A percentile compares a stretch with the other conserved stretches of the same genome.
Evolutionary conservation across 2,888 invertebrate species (phyloP).

Genomic region (Tiphia femorata): DNA sequence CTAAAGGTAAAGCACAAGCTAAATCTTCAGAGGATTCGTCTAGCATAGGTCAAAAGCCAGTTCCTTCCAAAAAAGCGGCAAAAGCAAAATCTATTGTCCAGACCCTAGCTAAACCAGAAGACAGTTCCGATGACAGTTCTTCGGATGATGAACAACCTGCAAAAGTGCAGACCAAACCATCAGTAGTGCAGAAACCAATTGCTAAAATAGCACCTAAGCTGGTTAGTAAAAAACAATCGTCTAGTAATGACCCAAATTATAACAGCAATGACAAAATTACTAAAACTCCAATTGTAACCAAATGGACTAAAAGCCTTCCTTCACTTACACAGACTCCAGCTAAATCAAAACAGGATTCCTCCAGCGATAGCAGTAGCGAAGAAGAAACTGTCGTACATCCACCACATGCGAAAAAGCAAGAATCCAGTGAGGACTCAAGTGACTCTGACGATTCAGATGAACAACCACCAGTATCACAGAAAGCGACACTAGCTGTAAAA

Average conservation of each 20-base stretch:
- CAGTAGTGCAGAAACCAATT: background rate
- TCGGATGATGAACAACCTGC: conserved; percentile 52
- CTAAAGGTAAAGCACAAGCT: conserved; percentile 35
- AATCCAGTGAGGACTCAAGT: conserved; percentile 38
- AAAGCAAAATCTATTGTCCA: conserved; percentile 43
- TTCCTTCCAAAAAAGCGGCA: conserved; percentile 41
- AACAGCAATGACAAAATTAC: conserved; percentile 66
- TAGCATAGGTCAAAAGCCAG: conserved; percentile 52
- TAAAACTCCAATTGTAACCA: conserved; percentile 35
- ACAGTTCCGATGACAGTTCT: conserved; percentile 56
- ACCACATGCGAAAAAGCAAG: conserved; percentile 36
- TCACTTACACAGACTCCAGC: background rate
- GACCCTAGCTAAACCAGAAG: conserved; percentile 55
- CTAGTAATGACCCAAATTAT: conserved; percentile 55
- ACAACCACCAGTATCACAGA: conserved; percentile 29
- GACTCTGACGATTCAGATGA: conserved; percentile 47
- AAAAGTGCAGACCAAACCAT: conserved; percentile 13
- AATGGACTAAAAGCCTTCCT: too few species aligned
- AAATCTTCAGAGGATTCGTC: conserved; percentile 54
- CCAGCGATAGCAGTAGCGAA: conserved; percentile 63
- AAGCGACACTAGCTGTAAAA: background rate
- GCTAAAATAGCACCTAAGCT: conserved; percentile 26
- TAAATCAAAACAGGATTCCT: conserved; percentile 54
- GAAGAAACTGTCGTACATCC: conserved; percentile 34
- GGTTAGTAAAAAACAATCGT: conserved; percentile 37